Conservation (phyloP, 2,888 invertebrate species). For the Macaria notata region DNA sequence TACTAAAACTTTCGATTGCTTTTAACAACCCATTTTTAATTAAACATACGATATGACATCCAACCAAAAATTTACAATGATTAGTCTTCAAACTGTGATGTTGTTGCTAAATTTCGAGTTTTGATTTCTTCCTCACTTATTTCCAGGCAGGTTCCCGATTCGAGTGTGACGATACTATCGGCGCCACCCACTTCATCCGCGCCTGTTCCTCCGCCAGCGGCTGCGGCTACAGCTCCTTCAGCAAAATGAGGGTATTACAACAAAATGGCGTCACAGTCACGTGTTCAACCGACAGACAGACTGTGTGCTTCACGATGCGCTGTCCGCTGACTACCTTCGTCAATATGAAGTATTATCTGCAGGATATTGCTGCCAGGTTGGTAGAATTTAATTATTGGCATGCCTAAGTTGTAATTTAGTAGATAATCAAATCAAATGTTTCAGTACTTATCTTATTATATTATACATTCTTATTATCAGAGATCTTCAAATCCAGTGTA, state of each 20-base stretch:
- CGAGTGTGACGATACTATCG: constrained; percentile 88
- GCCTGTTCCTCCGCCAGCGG: constrained; percentile 88
- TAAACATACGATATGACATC: no score
- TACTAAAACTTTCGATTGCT: no score
- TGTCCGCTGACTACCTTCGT: constrained; percentile 51
- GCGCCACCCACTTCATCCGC: constrained; percentile 90
- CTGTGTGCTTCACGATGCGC: constrained; percentile 87
- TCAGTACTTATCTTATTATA: no score
- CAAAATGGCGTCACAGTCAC: constrained; percentile 88
- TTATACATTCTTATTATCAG: no score
- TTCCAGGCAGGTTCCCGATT: constrained; percentile 91
- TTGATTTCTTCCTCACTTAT: no score
- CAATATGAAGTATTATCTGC: constrained; percentile 52
- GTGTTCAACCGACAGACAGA: constrained; percentile 88
- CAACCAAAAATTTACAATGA: no score
- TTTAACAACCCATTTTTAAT: no score
- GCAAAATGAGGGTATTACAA: constrained; percentile 87
- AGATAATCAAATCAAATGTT: no score
- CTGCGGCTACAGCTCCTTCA: constrained; percentile 84
- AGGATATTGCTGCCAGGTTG: constrained; percentile 62
- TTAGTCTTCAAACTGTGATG: no score
- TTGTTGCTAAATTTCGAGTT: no score
- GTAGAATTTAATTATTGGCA: neutral
- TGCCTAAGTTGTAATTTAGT: neutral
- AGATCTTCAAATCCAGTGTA: no score